Evolutionary conservation across 2,797 vertebrate species (phyloP).

Genomic region (Taeniopygia guttata): DNA sequence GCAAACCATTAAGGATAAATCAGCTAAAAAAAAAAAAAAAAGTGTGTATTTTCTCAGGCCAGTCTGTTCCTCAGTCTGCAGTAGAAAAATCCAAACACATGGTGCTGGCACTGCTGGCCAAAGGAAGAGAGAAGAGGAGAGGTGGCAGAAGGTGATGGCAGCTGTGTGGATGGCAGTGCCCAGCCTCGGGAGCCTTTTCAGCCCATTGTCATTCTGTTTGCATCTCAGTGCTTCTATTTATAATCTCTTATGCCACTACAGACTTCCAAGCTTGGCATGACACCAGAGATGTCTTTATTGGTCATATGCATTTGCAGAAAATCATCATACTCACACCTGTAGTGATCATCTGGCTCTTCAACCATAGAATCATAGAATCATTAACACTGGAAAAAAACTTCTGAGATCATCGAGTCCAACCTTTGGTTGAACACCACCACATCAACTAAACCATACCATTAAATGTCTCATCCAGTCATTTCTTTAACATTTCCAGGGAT

Average conservation of each 20-base stretch:
- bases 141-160: background rate
- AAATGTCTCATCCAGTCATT: background rate
- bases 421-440: background rate
- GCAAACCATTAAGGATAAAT: background rate
- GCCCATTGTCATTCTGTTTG: background rate
- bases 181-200: background rate
- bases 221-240: background rate
- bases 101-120: accelerated
- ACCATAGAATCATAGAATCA: background rate
- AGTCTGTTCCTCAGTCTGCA: background rate
- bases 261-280: background rate
- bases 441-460: background rate
- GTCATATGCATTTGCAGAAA: background rate
- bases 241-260: background rate
- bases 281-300: background rate
- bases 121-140: background rate
- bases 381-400: background rate
- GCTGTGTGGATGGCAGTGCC: background rate
- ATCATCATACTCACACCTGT: background rate
- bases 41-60: background rate
- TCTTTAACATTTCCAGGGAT: background rate
- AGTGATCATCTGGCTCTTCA: background rate
- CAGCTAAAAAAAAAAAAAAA: background rate
- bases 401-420: accelerated
- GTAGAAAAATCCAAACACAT: background rate